phyloP scores from a whole-genome alignment of 2,888 invertebrate genomes.

The Cybosia mesomella region DNA sequence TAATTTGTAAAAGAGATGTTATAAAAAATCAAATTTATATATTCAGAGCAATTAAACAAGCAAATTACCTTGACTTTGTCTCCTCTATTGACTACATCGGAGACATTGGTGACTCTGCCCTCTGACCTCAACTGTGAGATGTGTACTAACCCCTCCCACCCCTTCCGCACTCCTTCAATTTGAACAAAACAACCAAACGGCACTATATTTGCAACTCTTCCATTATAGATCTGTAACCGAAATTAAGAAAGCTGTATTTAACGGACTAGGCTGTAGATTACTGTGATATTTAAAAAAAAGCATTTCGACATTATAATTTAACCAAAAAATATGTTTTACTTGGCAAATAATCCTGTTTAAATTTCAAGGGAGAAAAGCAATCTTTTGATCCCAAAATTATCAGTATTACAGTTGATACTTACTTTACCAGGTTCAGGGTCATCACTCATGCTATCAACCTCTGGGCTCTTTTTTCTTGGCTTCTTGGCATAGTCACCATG shows the following conservation, averaged over 20 bases:
- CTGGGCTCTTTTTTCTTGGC: constrained; percentile 77
- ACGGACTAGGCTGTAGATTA: too few relatives aligned
- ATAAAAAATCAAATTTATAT: too few relatives aligned
- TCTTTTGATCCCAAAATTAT: too few relatives aligned
- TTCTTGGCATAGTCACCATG: constrained; percentile 70
- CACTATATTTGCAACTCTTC: constrained; percentile 97
- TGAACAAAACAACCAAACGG: constrained; percentile 99
- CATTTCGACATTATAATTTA: too few relatives aligned
- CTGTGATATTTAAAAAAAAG: too few relatives aligned
- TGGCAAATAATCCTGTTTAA: too few relatives aligned
- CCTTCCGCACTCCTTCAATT: constrained; percentile 94
- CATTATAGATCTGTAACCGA: constrained; percentile 92
- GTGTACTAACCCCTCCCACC: constrained; percentile 98
- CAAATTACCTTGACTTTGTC: constrained; percentile 96
- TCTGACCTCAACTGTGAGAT: constrained; percentile 97
- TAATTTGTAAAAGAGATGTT: too few relatives aligned
- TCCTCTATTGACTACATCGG: constrained; percentile 96
- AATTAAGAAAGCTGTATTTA: too few relatives aligned
- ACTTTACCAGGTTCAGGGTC: constrained; percentile 93
- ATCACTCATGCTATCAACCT: constrained; percentile 87
- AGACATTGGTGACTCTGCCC: constrained; percentile 97
- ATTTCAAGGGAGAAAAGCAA: too few relatives aligned
- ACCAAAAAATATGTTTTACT: too few relatives aligned
- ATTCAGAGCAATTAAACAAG: too few relatives aligned
- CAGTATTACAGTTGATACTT: constrained; percentile 38